Evolutionary conservation across 2,797 vertebrate species (phyloP).

Genomic region (Acanthornis magna): DNA sequence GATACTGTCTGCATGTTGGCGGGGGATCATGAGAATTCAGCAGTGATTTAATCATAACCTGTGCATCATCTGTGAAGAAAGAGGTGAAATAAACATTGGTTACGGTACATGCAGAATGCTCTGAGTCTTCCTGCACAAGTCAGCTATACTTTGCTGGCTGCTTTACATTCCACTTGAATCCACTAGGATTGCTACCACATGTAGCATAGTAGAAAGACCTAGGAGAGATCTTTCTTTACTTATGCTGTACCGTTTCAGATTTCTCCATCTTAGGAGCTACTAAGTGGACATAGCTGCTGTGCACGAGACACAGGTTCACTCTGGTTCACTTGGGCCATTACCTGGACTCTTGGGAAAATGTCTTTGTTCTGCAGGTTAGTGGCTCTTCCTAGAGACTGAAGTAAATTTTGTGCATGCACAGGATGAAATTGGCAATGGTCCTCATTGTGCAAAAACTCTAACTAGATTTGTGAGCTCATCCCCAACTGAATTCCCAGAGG

Average conservation of each 20-base stretch:
- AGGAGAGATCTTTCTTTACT: background rate
- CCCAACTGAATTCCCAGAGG: background rate
- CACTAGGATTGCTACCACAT: background rate
- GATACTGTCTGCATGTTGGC: background rate
- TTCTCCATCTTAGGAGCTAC: background rate
- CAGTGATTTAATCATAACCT: background rate
- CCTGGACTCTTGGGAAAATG: background rate
- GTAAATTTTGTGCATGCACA: background rate
- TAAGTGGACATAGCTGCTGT: background rate
- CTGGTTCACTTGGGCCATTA: background rate
- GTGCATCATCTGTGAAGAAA: background rate
- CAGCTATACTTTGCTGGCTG: background rate
- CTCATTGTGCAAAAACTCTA: background rate
- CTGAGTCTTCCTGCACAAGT: background rate
- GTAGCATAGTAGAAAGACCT: background rate
- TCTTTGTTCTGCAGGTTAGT: background rate
- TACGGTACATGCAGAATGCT: background rate
- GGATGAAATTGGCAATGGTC: rapidly evolving
- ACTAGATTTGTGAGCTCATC: background rate
- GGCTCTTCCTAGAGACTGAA: background rate
- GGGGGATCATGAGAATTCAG: background rate
- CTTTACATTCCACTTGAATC: background rate
- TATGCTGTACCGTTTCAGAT: background rate
- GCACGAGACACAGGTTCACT: background rate
- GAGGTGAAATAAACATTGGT: background rate